Base-by-base conservation (phyloP, 2,113 vertebrate species). In the Esox niger region DNA sequence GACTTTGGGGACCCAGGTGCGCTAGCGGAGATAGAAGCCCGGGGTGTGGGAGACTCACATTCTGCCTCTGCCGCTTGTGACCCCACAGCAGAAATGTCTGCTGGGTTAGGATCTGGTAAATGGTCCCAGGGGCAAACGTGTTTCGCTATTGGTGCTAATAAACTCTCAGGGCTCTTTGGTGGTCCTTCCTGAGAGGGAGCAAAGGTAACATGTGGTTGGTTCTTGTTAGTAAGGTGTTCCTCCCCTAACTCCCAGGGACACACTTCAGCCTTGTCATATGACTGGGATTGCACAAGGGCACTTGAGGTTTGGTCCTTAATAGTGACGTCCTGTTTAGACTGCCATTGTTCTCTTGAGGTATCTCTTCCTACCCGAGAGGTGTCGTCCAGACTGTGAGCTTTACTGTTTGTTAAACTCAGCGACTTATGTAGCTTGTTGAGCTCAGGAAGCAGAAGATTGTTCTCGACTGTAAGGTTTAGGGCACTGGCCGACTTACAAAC, bases 401-500 rank as follows among this genome's bases (percentile, higher is more conserved):
- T 86, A 70, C 84, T 83, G 60, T 90, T 83, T 0, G 91, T 68
- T 0, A 94, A 79, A 61, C 94, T 95, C 76, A 89, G 90, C 1
- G 95, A 94, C 79, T 95, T 95, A 38, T 95, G 92, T 62, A 94
- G 77, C 7, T 82, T 90, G 15, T 7, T 84, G 4, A 79, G 77
- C 62, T 87, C 86, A 31, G 92, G 92, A 43, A 80, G 88, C 55
- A 92, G 66, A 1, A 88, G 78, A 73, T 88, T 92, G 55, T 88
- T 90, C 25, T 87, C 85, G 15, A 92, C 90, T 0, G 83, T 78
- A 64, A 99, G 88, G 74, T 97, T 95, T 60, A 96, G 96, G 33
- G 96, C 94, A 0, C 97, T 98, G 68, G 90, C 92, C 0, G 97
- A 99, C 74, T 94, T 95, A 76, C 91, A 95, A 7, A 95, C 80